Evolutionary conservation across 1,140 invertebrate species (phyloP).

Genomic region (Uloborus diversus): DNA sequence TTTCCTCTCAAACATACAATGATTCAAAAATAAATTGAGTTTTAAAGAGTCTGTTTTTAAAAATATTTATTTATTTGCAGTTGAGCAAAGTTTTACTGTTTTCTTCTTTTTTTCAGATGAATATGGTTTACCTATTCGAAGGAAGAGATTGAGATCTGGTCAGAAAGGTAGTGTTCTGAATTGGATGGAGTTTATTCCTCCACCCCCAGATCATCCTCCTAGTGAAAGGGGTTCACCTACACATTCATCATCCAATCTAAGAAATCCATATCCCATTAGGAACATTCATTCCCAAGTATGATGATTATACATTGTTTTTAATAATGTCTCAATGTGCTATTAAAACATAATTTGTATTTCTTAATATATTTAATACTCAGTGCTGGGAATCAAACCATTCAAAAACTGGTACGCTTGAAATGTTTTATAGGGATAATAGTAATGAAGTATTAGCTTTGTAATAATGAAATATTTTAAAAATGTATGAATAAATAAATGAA

Average conservation of each 20-base stretch:
- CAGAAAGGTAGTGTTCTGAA: conserved; percentile 71
- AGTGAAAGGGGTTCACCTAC: conserved; percentile 63
- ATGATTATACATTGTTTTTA: not conserved
- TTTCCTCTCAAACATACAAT: too few species aligned
- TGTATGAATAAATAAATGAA: too few species aligned
- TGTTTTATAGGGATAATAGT: too few species aligned
- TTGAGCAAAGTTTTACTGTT: not conserved
- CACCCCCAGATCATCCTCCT: conserved; percentile 82
- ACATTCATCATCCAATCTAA: conserved; percentile 58
- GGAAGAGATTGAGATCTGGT: conserved; percentile 32
- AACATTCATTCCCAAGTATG: conserved; percentile 45
- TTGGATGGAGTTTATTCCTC: conserved; percentile 81
- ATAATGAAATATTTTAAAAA: too few species aligned
- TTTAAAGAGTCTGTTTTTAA: not conserved
- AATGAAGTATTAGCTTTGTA: too few species aligned
- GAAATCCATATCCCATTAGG: conserved; percentile 50
- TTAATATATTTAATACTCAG: too few species aligned
- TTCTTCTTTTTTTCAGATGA: conserved; percentile 29
- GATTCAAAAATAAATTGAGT: not conserved
- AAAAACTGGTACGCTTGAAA: too few species aligned
- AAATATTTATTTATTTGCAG: not conserved
- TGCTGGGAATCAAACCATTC: too few species aligned
- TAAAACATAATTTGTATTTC: not conserved
- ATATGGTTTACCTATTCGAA: conserved; percentile 44
- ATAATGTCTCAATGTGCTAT: not conserved